These are phyloP conservation scores for Daktulosphaira vitifoliae DNA, from an alignment of 1,140 invertebrate genomes.

Conservation along the genomic window DNA sequence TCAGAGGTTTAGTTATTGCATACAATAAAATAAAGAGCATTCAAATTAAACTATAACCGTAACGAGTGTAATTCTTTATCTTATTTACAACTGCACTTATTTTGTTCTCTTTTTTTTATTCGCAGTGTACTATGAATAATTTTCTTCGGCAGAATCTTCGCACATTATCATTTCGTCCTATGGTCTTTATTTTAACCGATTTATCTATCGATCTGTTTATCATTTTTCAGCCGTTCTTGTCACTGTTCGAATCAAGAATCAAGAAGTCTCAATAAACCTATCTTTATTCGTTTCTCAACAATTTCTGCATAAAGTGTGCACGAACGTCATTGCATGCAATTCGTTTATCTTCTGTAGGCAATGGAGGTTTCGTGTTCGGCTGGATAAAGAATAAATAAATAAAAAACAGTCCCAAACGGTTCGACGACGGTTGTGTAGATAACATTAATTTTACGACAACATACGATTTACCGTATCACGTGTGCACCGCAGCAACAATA, in stretches of 20 bases:
- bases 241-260: neutral
- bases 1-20: slow-evolving; percentile 4
- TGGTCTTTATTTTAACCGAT: too few relatives aligned
- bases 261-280: slow-evolving; percentile 20
- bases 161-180: too few relatives aligned
- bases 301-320: slow-evolving; percentile 14
- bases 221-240: too few relatives aligned
- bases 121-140: too few relatives aligned
- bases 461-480: neutral
- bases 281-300: neutral
- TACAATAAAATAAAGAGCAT: slow-evolving; percentile 5
- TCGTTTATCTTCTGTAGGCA: slow-evolving; percentile 27
- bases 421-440: slow-evolving; percentile 21
- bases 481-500: neutral
- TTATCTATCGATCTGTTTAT: too few relatives aligned
- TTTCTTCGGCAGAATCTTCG: too few relatives aligned
- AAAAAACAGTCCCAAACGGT: slow-evolving; percentile 15
- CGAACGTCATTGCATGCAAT: slow-evolving; percentile 19
- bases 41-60: slow-evolving; percentile 29
- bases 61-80: slow-evolving; percentile 32
- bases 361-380: slow-evolving; percentile 22
- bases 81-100: slow-evolving; percentile 17
- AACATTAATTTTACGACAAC: slow-evolving; percentile 27
- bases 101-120: too few relatives aligned
- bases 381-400: slow-evolving; percentile 18